Base-by-base conservation (phyloP, 1,140 invertebrate genomes). In the Trichoplusia ni region DNA sequence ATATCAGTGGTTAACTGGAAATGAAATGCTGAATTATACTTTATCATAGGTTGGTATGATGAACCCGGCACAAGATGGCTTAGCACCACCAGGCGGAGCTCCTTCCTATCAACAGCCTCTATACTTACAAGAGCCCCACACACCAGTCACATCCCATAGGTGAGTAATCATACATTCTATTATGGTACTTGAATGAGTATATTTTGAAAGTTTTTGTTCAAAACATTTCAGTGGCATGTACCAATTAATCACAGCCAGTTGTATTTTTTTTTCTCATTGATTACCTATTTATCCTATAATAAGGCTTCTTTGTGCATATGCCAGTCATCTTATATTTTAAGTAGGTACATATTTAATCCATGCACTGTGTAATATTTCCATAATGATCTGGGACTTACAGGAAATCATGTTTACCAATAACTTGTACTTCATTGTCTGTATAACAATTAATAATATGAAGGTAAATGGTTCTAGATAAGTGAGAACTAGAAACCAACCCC, bases 21-120 rank as follows among this genome's bases (percentile, higher is more conserved):
- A 16, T 19, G 33, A 42, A 19, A 42, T 58, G 23, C 18, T 18
- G 11, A 58, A 27, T 29, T 9, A 16, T 16, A 31, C 46, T 49
- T 56, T 19, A 31, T 11, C 33, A 47, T 66, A 91, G 86, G 91
- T 91, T 68, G 91, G 90, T 38, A 93, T 93, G 82, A 94, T 94
- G 84, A 94, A 94, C 73, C 93, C 92, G 47, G 93, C 94, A 29
- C 92, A 94, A 80, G 94, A 95, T 67, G 93, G 92, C 4, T 82
- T 95, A 75, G 92, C 92, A 35, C 91, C 94, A 37, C 93, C 94
- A 60, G 92, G 94, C 3, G 93, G 93, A 4, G 87, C 90, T 11
- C 89, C 89, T 31, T 91, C 89, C 11, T 95, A 94, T 85, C 94
- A 94, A 73, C 94, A 95, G 81, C 93, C 94, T 16, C 82, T 95